A percentile compares a stretch with the other conserved stretches of the same genome.
Evolutionary conservation across 2,888 invertebrate species (phyloP).

Genomic region (Celastrina argiolus): DNA sequence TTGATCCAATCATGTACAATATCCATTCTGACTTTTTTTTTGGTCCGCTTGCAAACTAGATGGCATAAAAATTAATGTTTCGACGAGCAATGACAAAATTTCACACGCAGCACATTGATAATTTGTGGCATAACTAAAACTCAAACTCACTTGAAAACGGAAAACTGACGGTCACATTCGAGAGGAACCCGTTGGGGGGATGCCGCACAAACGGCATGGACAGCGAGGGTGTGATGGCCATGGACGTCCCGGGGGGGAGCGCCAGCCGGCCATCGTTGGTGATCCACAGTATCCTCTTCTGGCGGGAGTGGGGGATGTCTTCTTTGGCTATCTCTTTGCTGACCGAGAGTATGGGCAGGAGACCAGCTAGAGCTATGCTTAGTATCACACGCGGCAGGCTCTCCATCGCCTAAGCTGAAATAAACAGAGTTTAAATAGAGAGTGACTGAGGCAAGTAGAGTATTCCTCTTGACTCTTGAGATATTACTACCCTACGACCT

Average conservation of each 20-base stretch:
- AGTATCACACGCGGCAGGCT: conserved; percentile 63
- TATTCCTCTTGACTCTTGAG: no score
- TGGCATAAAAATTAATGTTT: no score
- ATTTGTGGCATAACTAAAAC: neutral
- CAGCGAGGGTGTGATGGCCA: conserved; percentile 88
- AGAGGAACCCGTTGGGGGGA: conserved; percentile 90
- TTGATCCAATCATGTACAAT: no score
- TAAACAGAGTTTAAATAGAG: no score
- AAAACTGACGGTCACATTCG: conserved; percentile 89
- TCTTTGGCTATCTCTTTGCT: conserved; percentile 56
- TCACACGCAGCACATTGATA: no score
- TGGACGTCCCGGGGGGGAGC: conserved; percentile 88
- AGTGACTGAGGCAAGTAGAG: no score
- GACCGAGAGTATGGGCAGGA: conserved; percentile 59
- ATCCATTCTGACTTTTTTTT: no score
- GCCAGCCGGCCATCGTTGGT: conserved; percentile 91
- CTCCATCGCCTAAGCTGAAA: conserved; percentile 53
- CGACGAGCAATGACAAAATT: no score
- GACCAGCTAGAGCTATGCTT: conserved; percentile 66
- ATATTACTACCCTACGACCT: no score
- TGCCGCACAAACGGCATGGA: conserved; percentile 90
- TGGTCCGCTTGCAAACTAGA: no score
- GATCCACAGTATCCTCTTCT: conserved; percentile 90
- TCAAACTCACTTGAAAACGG: conserved; percentile 88
- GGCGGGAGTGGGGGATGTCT: conserved; percentile 82